Evolutionary conservation across 2,113 vertebrate species (phyloP).

Genomic region (Albula goreensis): DNA sequence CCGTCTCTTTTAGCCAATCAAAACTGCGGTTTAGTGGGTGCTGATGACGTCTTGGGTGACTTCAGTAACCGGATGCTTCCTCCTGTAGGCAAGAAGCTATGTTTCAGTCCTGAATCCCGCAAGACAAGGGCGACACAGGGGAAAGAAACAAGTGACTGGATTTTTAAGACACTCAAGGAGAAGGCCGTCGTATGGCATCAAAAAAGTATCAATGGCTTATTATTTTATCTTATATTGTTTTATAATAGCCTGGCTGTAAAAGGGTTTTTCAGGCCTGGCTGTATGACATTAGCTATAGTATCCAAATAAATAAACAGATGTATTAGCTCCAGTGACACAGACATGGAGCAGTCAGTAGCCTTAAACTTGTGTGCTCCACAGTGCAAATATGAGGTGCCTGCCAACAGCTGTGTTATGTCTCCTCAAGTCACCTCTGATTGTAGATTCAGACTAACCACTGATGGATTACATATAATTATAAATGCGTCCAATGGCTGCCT

Average conservation of each 20-base stretch:
- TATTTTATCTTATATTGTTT: neutral
- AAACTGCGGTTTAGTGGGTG: neutral
- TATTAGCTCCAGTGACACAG: neutral
- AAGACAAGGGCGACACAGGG: neutral
- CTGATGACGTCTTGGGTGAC: neutral
- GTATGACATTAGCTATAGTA: neutral
- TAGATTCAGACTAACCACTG: neutral
- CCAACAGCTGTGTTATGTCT: neutral
- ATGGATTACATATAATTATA: too few species aligned
- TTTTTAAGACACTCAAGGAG: neutral
- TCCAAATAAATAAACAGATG: neutral
- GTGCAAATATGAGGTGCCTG: neutral
- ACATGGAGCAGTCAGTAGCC: neutral
- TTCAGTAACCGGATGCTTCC: slow-evolving; percentile 10
- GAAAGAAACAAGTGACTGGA: neutral
- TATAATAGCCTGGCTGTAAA: too few species aligned
- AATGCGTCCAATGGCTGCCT: too few species aligned
- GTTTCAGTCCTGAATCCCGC: slow-evolving; percentile 3
- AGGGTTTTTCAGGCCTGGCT: neutral
- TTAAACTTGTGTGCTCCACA: neutral
- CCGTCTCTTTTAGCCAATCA: slow-evolving; percentile 2
- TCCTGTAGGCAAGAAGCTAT: slow-evolving; percentile 9
- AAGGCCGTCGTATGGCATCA: neutral
- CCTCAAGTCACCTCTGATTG: neutral
- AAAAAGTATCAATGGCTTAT: neutral